Percentiles rank a stretch among this genome's conserved stretches.
Evolutionary conservation across 92 coral and sea anemone species (phyloP).

Genomic region (Parazoanthus atlanticus): DNA sequence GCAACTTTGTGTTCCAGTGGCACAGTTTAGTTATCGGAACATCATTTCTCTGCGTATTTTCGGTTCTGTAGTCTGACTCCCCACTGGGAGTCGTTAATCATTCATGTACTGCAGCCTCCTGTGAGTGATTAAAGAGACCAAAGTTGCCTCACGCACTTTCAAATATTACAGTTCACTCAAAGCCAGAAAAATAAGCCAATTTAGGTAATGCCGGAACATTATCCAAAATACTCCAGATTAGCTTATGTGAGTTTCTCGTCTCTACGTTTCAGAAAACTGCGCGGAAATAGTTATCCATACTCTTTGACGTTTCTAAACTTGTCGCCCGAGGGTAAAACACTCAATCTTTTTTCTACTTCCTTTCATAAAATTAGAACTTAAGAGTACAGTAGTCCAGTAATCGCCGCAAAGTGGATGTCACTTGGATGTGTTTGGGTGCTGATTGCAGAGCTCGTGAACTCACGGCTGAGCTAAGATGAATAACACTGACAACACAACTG

Average conservation of each 20-base stretch:
- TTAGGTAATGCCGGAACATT: background rate
- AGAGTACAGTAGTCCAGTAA: background rate
- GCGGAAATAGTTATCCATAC: background rate
- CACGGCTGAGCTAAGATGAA: slow-evolving; percentile 1
- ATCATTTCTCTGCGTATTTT: background rate
- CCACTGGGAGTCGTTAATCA: background rate
- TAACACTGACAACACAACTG: background rate
- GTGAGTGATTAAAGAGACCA: background rate
- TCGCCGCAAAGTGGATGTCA: slow-evolving; percentile 10
- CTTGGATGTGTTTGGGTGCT: background rate
- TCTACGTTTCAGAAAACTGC: background rate
- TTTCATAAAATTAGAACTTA: background rate
- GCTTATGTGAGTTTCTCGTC: background rate
- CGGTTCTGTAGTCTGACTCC: background rate
- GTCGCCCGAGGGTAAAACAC: slow-evolving; percentile 21
- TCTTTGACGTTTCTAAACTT: background rate
- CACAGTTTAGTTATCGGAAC: background rate
- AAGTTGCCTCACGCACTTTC: background rate
- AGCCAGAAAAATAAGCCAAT: background rate
- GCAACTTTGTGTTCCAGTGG: background rate
- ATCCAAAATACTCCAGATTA: background rate
- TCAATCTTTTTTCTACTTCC: background rate
- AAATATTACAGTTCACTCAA: background rate
- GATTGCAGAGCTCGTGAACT: background rate
- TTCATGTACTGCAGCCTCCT: background rate